phyloP scores from a whole-genome alignment of 2,888 invertebrate species.

The Drosophila affinis region DNA sequence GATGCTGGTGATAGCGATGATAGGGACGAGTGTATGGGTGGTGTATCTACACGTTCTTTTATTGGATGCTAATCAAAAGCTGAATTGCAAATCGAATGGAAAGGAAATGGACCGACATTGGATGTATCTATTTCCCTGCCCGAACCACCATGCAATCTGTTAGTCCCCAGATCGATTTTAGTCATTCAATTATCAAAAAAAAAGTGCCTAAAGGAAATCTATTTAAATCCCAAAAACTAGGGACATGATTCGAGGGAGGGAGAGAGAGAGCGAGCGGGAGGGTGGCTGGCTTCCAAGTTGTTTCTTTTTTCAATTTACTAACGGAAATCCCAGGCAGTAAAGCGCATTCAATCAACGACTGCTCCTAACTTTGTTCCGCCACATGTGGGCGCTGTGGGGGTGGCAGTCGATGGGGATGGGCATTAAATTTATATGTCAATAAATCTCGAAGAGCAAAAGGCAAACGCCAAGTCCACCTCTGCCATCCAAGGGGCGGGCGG shows the following conservation, averaged over 20 bases:
- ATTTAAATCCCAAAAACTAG: constrained; percentile 20
- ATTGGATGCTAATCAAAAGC: background rate
- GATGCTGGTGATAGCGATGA: no score
- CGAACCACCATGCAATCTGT: background rate
- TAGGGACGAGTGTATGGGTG: background rate
- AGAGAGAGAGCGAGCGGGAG: constrained; percentile 3
- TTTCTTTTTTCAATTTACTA: constrained; percentile 70
- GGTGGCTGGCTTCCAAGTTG: constrained; percentile 4
- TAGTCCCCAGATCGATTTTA: background rate
- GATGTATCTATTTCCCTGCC: background rate
- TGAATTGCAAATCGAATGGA: background rate
- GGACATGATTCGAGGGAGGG: constrained; percentile 38
- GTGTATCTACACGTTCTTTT: background rate
- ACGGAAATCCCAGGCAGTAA: constrained; percentile 75
- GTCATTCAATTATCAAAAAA: background rate
- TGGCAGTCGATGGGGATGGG: constrained; percentile 10
- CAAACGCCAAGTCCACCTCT: constrained; percentile 55
- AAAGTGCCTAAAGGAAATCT: background rate
- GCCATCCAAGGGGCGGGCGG: no score
- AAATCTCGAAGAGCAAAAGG: constrained; percentile 71
- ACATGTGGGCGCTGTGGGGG: background rate
- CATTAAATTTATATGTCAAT: constrained; percentile 77
- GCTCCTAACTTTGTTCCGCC: constrained; percentile 62
- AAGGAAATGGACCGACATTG: background rate
- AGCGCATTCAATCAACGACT: constrained; percentile 73